Conservation (phyloP, 2,113 vertebrate genomes). For the Siniperca knerii region DNA sequence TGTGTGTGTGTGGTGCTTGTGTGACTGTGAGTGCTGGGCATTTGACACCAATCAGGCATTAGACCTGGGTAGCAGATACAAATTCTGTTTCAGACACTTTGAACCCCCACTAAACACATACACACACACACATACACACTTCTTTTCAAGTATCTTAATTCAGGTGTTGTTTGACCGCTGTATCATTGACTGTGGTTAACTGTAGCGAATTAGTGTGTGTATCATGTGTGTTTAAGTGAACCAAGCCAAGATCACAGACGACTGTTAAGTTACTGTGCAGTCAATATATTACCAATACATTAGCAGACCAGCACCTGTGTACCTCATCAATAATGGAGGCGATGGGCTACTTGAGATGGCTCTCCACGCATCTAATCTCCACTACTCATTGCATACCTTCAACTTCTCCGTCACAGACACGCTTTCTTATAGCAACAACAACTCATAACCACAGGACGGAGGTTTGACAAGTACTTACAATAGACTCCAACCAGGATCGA, state of each 20-base stretch:
- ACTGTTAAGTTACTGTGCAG: slow-evolving; percentile 61
- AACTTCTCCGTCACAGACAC: slow-evolving; percentile 30
- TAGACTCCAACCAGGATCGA: not conserved
- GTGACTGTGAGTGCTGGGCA: not conserved
- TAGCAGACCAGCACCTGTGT: slow-evolving; percentile 64
- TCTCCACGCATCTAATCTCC: slow-evolving; percentile 48
- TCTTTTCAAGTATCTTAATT: slow-evolving; percentile 6
- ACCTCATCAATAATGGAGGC: slow-evolving; percentile 77
- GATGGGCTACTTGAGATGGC: slow-evolving; percentile 70
- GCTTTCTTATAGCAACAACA: slow-evolving; percentile 23
- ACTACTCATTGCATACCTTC: slow-evolving; percentile 41
- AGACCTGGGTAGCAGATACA: slow-evolving; percentile 9
- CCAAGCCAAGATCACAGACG: slow-evolving; percentile 25
- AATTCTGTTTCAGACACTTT: slow-evolving; percentile 6
- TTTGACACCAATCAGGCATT: slow-evolving; percentile 54
- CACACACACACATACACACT: slow-evolving; percentile 8
- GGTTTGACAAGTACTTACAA: slow-evolving; percentile 22
- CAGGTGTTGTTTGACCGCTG: not conserved
- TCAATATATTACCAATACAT: slow-evolving; percentile 73
- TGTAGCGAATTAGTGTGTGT: slow-evolving; percentile 25
- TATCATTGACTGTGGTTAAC: slow-evolving; percentile 24
- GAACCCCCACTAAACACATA: not conserved
- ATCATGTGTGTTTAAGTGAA: slow-evolving; percentile 43
- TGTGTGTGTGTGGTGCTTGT: not conserved
- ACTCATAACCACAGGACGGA: slow-evolving; percentile 40